Evolutionary conservation across 2,888 invertebrate species (phyloP), one percentile per base, ranked within the genome.

Genomic region (Plagodis dolabraria): DNA sequence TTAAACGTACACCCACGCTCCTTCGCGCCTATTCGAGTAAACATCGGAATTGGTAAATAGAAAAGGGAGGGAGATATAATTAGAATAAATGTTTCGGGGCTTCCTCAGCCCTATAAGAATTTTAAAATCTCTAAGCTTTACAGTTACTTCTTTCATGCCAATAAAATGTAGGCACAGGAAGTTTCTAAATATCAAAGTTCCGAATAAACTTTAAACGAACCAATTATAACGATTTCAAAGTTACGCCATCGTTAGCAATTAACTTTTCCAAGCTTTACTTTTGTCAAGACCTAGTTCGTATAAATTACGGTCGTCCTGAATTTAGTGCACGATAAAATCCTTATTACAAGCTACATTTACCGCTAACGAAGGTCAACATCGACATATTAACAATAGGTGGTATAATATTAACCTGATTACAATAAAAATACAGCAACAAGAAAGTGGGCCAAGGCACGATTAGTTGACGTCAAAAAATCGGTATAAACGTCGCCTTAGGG

Each of bases 31-130:
- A 87, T 87, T 85, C 79, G 83, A 83, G 89, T 90, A 91, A 92
- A 92, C 89, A 92, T 79, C 77, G 85, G 83, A 86, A 89, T 89
- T 83, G 78, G 82, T 82, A 91, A 91, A 92, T 91, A 92, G 86
- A 85, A 86, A 85, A 86, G 86, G 85, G 85, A 86, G 87, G 82
- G 85, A 83, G 86, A 79, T 90, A 91, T 90, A 91, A 92, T 92
- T 90, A 92, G 91, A 92, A 90, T 85, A 82, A 86, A 89, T 83
- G 83, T 83, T 77, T 77, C 77, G 75, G 79, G 76, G 76, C 79
- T 81, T 80, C 76, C 73, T 76, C 70, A 67, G 71, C 68, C 64
- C 68, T 73, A 68, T 70, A 65, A 42, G 64, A 51, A 58, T 59
- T 72, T 72, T 54, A 69, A 65, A 55, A 59, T 47, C 47, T 54